Evolutionary conservation across 1,140 invertebrate species (phyloP).

Genomic region (Nautilus pompilius): DNA sequence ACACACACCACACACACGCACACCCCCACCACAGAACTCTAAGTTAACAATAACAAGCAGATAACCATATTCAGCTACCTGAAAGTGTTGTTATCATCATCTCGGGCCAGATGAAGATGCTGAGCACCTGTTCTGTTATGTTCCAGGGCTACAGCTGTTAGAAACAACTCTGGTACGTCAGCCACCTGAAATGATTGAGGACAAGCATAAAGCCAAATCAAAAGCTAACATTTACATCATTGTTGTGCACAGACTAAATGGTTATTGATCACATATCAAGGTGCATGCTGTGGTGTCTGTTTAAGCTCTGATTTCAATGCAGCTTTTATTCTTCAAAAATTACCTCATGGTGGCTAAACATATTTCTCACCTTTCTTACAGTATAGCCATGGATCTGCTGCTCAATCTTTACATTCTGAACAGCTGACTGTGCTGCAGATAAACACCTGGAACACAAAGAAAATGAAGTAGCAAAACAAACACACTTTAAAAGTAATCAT

Average conservation of each 20-base stretch:
- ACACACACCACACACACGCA: too few relatives aligned
- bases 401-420: slow-evolving; percentile 26
- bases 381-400: slow-evolving; percentile 47
- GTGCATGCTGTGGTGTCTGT: background rate
- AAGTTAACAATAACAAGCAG: too few relatives aligned
- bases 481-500: too few relatives aligned
- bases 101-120: slow-evolving; percentile 82
- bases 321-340: background rate
- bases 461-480: too few relatives aligned
- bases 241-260: background rate
- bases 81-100: slow-evolving; percentile 89
- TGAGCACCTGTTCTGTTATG: slow-evolving; percentile 81
- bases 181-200: slow-evolving; percentile 33
- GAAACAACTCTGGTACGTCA: slow-evolving; percentile 65
- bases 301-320: background rate
- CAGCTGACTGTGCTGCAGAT: slow-evolving; percentile 23
- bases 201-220: background rate
- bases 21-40: too few relatives aligned
- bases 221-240: background rate
- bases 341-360: background rate
- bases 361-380: slow-evolving; percentile 32
- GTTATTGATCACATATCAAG: background rate
- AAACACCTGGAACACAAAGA: too few relatives aligned
- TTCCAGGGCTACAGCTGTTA: slow-evolving; percentile 72
- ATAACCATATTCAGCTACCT: too few relatives aligned